A percentile compares a stretch with the other conserved stretches of the same genome.
These are phyloP conservation scores for Druceiella hillmani DNA, from an alignment of 2,888 invertebrate species.

Conservation along the genomic window DNA sequence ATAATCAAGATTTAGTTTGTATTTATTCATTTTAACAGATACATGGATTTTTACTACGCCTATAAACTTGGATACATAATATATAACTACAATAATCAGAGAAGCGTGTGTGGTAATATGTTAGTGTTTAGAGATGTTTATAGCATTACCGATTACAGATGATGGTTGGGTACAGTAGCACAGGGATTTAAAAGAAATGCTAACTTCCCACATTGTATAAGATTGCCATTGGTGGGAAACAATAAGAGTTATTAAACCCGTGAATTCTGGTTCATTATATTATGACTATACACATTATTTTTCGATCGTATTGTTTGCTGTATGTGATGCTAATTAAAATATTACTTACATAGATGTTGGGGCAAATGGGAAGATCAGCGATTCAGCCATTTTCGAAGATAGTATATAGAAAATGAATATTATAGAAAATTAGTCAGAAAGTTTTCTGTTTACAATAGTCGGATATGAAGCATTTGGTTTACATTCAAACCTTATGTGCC, in stretches of 20 bases:
- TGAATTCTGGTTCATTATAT: constrained; percentile 12
- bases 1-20: constrained; percentile 10
- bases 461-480: constrained; percentile 14
- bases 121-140: constrained; percentile 14
- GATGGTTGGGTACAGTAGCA: constrained; percentile 15
- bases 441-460: constrained; percentile 10
- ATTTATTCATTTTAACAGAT: constrained; percentile 15
- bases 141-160: constrained; percentile 10
- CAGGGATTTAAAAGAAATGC: constrained; percentile 14
- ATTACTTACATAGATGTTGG: constrained; percentile 12
- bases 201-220: constrained; percentile 14
- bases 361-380: constrained; percentile 13
- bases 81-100: constrained; percentile 16
- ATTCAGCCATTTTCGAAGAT: constrained; percentile 15
- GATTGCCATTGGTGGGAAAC: constrained; percentile 11
- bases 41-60: constrained; percentile 13
- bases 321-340: constrained; percentile 16
- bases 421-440: constrained; percentile 12
- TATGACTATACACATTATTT: constrained; percentile 11
- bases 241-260: constrained; percentile 12
- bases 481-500: constrained; percentile 8
- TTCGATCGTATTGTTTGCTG: constrained; percentile 11
- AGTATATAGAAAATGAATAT: constrained; percentile 11
- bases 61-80: constrained; percentile 18
- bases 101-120: constrained; percentile 17